A percentile compares a stretch with the other conserved stretches of the same genome.
These are phyloP conservation scores for Hapalemur alaotrensis DNA, from an alignment of 2,797 vertebrate species.

Conservation along the genomic window DNA sequence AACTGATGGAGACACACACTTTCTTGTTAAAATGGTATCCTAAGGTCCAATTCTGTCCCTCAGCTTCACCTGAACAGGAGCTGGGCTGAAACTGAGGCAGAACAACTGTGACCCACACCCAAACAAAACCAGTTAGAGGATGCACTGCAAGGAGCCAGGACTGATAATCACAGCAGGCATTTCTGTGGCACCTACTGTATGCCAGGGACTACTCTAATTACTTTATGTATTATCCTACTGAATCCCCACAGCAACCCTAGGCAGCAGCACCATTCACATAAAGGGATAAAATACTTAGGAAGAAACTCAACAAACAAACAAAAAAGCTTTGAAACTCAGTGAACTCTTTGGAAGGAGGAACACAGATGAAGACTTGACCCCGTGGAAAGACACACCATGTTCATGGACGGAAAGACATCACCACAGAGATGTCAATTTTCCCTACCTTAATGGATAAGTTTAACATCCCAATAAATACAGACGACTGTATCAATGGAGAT, in stretches of 20 bases:
- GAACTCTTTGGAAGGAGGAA: not conserved
- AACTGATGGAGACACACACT: not conserved
- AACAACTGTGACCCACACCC: not conserved
- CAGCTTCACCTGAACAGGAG: not conserved
- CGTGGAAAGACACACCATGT: not conserved
- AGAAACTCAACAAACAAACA: not conserved
- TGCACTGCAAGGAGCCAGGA: not conserved
- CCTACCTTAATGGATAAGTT: not conserved
- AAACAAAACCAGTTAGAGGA: not conserved
- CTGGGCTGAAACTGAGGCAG: not conserved
- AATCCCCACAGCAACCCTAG: not conserved
- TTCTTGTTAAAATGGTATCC: not conserved
- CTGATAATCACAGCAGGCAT: not conserved
- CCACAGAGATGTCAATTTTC: not conserved
- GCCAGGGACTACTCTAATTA: not conserved
- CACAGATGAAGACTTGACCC: not conserved
- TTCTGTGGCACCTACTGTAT: not conserved
- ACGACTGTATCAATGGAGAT: not conserved
- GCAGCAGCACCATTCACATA: fast-evolving
- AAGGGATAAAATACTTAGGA: not conserved
- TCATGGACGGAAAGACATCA: not conserved
- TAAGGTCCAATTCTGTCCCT: not conserved
- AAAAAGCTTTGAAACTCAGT: not conserved
- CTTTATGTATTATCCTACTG: too few relatives aligned
- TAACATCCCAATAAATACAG: not conserved